Evolutionary conservation across 2,888 invertebrate species (phyloP), one percentile per base, ranked within the genome.

Genomic region (Macaria liturata): DNA sequence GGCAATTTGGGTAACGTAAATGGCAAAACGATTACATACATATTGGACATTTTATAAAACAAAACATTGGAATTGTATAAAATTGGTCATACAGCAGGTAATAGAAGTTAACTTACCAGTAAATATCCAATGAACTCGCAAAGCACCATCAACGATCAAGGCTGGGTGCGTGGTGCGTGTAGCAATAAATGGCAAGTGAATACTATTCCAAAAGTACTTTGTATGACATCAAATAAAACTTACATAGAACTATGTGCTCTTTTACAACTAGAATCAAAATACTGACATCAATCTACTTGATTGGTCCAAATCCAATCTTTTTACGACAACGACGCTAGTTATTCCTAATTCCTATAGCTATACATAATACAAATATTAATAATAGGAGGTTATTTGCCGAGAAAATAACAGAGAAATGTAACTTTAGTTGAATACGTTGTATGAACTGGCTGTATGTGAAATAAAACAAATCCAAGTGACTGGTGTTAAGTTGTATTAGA

Each of bases 401-500:
- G 34, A 37, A 37, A 37, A 37, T 37, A 37, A 6, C 34, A 37
- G 20, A 37, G 34, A 6, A 37, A 37, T 37, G 34, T 37, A 6
- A 37, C 4, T 6, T 37, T 37, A 6, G 0, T 6, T 4, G 7
- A 37, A 37, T 7, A 2, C 7, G 34, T 37, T 37, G 7, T 7
- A 4, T 6, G 1, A 37, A 37, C 4, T 6, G 4, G 34, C 7
- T 37, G 7, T 37, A 6, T 37, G 3, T 6, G 9, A 54, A 53
- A 55, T 55, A 40, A 84, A 87, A 87, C 83, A 66, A 84, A 69
- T 68, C 68, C 55, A 64, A 48, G 47, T 60, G 72, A 37, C 65
- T 75, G 68, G 78, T 82, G 80, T 88, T 89, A 89, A 81, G 72
- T 83, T 88, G 81, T 88, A 88, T 88, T 88, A 87, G 83, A 86